Evolutionary conservation across 2,113 vertebrate species (phyloP).

Genomic region (Cairina moschata): DNA sequence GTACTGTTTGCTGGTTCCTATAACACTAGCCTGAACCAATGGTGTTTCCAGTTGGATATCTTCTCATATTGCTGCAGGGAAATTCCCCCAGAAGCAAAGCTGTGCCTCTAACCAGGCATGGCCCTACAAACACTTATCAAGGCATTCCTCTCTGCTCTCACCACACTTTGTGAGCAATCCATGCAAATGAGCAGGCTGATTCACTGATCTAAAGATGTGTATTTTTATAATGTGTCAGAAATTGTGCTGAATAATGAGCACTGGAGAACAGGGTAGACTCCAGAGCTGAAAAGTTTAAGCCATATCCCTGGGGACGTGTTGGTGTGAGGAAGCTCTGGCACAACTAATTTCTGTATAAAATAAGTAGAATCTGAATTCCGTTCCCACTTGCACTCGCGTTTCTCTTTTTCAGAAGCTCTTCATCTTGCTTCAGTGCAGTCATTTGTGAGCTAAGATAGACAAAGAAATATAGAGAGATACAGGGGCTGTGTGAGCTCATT

Average conservation of each 20-base stretch:
- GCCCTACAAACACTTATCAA: neutral
- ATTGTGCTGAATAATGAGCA: neutral
- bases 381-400: neutral
- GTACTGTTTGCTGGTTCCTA: neutral
- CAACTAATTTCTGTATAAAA: accelerated
- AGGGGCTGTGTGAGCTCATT: neutral
- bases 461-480: neutral
- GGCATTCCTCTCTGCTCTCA: neutral
- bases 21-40: neutral
- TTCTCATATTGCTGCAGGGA: neutral
- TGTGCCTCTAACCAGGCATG: neutral
- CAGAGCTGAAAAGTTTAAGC: neutral
- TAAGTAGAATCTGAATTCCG: neutral
- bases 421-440: neutral
- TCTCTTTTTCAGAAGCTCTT: neutral
- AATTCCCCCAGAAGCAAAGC: neutral
- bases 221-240: neutral
- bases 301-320: neutral
- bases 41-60: neutral
- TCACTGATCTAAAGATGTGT: neutral
- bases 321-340: neutral
- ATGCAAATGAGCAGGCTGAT: neutral
- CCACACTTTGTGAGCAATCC: neutral
- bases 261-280: neutral
- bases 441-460: neutral